A percentile compares a stretch with the other conserved stretches of the same genome.
Evolutionary conservation across 2,113 vertebrate genomes (phyloP).

Genomic region (Illadopsis cleaveri): DNA sequence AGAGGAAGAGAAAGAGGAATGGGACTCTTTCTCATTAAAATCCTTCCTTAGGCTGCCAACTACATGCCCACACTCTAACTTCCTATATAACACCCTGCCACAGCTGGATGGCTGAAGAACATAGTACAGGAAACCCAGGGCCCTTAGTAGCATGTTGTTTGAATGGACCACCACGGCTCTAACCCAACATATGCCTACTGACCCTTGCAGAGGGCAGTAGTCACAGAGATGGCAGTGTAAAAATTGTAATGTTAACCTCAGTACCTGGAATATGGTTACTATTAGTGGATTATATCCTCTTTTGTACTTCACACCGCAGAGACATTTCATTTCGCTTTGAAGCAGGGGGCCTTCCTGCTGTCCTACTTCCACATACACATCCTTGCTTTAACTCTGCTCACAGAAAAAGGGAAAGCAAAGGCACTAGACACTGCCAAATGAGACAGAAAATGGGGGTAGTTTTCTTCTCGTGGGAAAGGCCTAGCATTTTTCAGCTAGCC

Average conservation of each 20-base stretch:
- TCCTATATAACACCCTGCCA: background rate
- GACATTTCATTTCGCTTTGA: background rate
- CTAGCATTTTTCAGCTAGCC: background rate
- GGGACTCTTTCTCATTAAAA: slow-evolving; percentile 11
- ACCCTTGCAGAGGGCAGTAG: background rate
- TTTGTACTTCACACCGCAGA: background rate
- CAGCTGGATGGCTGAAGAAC: background rate
- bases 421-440: background rate
- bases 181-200: background rate
- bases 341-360: background rate
- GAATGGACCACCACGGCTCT: background rate
- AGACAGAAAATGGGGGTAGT: background rate
- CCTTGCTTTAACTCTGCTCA: background rate
- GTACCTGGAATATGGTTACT: background rate
- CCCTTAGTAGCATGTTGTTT: background rate
- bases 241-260: background rate
- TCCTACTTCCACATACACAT: background rate
- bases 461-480: background rate
- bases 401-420: background rate
- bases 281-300: background rate
- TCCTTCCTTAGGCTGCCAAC: background rate
- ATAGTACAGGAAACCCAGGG: background rate
- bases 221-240: background rate
- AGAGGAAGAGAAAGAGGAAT: background rate
- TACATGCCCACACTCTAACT: background rate